Evolutionary conservation across 2,888 invertebrate species (phyloP).

Genomic region (Himalopsyche tibetana): DNA sequence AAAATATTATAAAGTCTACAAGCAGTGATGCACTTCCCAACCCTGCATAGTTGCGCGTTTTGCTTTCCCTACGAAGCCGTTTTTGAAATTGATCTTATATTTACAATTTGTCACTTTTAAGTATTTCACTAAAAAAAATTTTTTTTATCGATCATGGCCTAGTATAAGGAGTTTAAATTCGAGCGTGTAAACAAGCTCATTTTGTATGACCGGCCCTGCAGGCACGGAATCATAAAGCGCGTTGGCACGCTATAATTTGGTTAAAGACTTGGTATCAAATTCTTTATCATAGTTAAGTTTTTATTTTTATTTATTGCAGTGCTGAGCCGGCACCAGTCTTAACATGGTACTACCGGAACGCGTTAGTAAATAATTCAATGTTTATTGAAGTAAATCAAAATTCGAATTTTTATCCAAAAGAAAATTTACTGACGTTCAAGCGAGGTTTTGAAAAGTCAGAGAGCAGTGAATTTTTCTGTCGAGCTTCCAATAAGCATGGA

Average conservation of each 20-base stretch:
- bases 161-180: too few relatives aligned
- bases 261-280: background rate
- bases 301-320: background rate
- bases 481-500: background rate
- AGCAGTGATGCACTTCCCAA: too few relatives aligned
- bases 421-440: background rate
- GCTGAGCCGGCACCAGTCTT: background rate
- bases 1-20: too few relatives aligned
- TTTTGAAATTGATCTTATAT: too few relatives aligned
- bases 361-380: background rate
- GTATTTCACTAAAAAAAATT: too few relatives aligned
- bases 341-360: background rate
- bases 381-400: background rate
- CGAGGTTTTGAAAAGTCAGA: background rate
- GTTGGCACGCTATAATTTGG: background rate
- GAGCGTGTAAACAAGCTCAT: too few relatives aligned
- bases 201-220: too few relatives aligned
- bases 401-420: background rate
- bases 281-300: background rate
- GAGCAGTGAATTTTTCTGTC: background rate
- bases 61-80: too few relatives aligned
- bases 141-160: too few relatives aligned
- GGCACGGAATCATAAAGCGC: background rate
- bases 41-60: too few relatives aligned
- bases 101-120: too few relatives aligned